Evolutionary conservation across 2,113 vertebrate species (phyloP).

Genomic region (Coryphaenoides rupestris): DNA sequence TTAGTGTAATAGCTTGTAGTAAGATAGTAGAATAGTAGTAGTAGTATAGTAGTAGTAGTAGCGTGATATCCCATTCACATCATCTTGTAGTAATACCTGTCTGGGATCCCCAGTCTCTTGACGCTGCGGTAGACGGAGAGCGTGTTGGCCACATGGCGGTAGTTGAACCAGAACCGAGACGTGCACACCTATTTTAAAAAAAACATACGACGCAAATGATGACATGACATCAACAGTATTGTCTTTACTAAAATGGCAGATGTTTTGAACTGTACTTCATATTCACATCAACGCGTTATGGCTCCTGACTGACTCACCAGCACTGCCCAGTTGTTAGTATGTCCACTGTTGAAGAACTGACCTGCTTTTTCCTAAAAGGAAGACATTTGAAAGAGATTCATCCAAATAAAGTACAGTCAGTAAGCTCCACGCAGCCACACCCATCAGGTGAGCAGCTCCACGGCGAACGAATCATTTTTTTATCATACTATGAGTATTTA

Average conservation of each 20-base stretch:
- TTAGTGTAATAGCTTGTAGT: too few species aligned
- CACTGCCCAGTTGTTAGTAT: conserved; percentile 98
- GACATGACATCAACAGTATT: neutral
- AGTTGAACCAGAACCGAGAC: conserved; percentile 98
- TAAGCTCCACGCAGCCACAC: conserved; percentile 14
- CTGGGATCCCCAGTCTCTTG: conserved; percentile 95
- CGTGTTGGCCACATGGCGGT: conserved; percentile 95
- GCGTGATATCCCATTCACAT: conserved; percentile 17
- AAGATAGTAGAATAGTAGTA: too few species aligned
- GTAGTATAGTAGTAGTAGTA: too few species aligned
- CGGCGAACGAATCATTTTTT: too few species aligned
- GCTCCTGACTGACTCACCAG: conserved; percentile 72
- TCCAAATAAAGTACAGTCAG: neutral
- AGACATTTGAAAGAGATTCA: neutral
- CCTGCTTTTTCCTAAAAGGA: conserved; percentile 75
- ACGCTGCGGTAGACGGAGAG: conserved; percentile 96
- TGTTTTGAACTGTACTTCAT: neutral
- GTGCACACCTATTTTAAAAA: conserved; percentile 87
- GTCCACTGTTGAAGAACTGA: conserved; percentile 89
- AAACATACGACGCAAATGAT: neutral
- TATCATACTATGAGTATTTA: too few species aligned
- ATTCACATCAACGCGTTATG: neutral
- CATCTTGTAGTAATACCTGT: too few species aligned
- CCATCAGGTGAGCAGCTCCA: conserved; percentile 32
- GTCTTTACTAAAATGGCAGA: neutral